These are phyloP conservation scores for Chionomys nivalis DNA, from an alignment of 2,113 vertebrate genomes.

Conservation along the genomic window DNA sequence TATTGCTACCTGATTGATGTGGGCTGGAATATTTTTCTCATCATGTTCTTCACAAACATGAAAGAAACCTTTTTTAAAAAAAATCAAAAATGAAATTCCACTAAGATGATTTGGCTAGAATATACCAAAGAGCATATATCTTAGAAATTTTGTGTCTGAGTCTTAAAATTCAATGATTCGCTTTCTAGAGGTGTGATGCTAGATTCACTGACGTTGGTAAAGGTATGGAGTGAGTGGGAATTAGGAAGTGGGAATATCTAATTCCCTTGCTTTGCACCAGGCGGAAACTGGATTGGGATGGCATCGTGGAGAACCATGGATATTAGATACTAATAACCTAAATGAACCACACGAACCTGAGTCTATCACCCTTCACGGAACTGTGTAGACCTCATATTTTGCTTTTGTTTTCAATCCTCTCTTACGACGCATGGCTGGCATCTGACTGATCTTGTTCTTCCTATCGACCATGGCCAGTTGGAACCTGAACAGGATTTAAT, in stretches of 20 bases:
- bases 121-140: not conserved
- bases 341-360: not conserved
- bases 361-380: not conserved
- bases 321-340: not conserved
- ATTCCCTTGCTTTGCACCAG: not conserved
- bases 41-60: not conserved
- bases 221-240: not conserved
- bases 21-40: not conserved
- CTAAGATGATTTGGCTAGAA: not conserved
- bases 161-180: not conserved
- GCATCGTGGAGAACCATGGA: not conserved
- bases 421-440: not conserved
- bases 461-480: conserved; percentile 4
- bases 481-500: conserved; percentile 38
- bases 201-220: not conserved
- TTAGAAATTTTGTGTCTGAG: not conserved
- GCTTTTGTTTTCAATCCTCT: not conserved
- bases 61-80: not conserved
- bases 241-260: not conserved
- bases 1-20: not conserved
- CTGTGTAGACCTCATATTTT: not conserved
- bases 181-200: not conserved
- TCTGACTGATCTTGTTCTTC: conserved; percentile 28
- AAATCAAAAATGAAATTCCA: not conserved
- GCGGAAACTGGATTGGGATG: not conserved